Base-by-base conservation (phyloP, 2,888 invertebrate species). In the Acleris literana region DNA sequence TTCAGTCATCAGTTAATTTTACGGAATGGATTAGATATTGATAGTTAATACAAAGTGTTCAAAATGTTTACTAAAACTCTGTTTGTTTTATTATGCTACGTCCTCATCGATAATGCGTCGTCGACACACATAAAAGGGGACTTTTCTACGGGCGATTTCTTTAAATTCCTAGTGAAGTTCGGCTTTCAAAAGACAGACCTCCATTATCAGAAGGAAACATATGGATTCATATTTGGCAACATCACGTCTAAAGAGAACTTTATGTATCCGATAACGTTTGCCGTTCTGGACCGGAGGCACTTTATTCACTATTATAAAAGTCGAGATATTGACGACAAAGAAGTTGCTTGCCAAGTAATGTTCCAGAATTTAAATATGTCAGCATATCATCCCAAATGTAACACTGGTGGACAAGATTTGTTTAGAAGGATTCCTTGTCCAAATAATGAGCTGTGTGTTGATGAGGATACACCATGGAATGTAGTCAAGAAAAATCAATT, bases 181-280 rank as follows among this genome's bases (percentile, higher is more conserved):
- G 99, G 99, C 66, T 97, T 99, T 85, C 99, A 99, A 90, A 98
- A 98, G 89, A 98, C 99, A 16, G 97, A 98, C 85, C 94, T 95
- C 52, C 96, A 97, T 85, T 95, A 96, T 75, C 95, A 95, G 78
- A 96, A 95, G 75, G 96, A 97, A 80, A 97, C 98, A 72, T 96
- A 96, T 87, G 99, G 99, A 56, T 99, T 97, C 87, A 97, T 99
- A 76, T 99, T 97, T 85, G 99, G 99, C 16, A 99, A 99, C 86
- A 95, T 99, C 55, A 97, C 98, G 29, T 94, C 97, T 0, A 93
- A 92, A 71, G 90, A 93, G 55, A 93, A 94, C 64, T 95, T 96
- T 77, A 93, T 94, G 66, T 93, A 93, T 71, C 95, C 95, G 13
- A 93, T 97, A 46, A 97, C 97, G 17, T 94, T 99, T 72, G 97